These are phyloP conservation scores for Gobiocypris rarus DNA, from an alignment of 2,113 vertebrate species.

Conservation along the genomic window DNA sequence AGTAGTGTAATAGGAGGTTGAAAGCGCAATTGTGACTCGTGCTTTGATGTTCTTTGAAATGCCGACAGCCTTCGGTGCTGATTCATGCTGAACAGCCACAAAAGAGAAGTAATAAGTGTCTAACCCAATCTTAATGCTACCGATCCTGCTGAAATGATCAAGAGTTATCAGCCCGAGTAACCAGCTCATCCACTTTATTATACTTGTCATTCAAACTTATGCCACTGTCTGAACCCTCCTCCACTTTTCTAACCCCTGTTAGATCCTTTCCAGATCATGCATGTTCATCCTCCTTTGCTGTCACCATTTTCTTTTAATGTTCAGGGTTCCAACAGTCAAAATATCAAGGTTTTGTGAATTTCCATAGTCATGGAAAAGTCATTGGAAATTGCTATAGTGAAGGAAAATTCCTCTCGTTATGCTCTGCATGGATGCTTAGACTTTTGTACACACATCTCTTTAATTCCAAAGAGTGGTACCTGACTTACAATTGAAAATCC, in stretches of 20 bases:
- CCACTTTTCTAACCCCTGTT: not conserved
- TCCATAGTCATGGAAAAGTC: not conserved
- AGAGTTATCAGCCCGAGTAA: slow-evolving; percentile 4
- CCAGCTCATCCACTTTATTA: slow-evolving; percentile 13
- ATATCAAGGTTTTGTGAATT: not conserved
- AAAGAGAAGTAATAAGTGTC: slow-evolving; percentile 5
- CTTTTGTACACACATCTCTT: not conserved
- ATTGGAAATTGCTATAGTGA: not conserved
- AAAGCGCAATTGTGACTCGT: slow-evolving; percentile 40
- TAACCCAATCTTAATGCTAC: not conserved
- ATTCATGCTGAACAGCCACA: slow-evolving; percentile 26
- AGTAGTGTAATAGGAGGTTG: slow-evolving; percentile 24
- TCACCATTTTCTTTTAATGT: not conserved
- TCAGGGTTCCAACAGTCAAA: not conserved
- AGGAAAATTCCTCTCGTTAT: not conserved
- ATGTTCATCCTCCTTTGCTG: not conserved
- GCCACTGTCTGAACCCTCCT: not conserved
- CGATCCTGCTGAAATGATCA: slow-evolving; percentile 15
- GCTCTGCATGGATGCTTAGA: not conserved
- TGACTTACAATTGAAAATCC: not conserved
- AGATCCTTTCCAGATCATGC: not conserved
- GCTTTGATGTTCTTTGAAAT: slow-evolving; percentile 51
- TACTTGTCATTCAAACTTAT: slow-evolving; percentile 2
- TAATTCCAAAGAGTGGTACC: not conserved
- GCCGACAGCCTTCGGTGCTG: slow-evolving; percentile 15